Percentiles rank a stretch among this genome's conserved stretches.
These are phyloP conservation scores for Grallaria varia DNA, from an alignment of 2,113 vertebrate genomes.

Conservation along the genomic window DNA sequence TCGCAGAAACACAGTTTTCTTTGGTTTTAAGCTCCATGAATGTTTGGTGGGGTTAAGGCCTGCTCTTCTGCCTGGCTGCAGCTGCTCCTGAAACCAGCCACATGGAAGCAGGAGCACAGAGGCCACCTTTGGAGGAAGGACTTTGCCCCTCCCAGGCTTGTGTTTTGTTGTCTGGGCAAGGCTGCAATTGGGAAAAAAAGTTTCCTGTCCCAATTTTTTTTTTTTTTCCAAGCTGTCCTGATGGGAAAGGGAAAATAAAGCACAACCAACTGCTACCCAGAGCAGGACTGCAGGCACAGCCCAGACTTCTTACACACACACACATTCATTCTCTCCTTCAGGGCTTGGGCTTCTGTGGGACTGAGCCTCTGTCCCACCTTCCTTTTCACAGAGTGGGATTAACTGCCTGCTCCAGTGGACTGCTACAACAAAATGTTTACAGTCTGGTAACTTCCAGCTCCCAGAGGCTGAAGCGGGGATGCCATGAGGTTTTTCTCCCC, in stretches of 20 bases:
- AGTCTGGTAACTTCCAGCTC: conserved; percentile 6
- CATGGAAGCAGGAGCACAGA: not conserved
- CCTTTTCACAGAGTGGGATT: not conserved
- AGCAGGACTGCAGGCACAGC: not conserved
- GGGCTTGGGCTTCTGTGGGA: not conserved
- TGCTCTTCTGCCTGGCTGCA: not conserved
- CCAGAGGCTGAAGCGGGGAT: not conserved
- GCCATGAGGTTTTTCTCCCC: not conserved
- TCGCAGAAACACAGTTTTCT: not conserved
- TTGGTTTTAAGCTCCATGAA: not conserved
- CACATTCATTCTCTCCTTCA: not conserved
- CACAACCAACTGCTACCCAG: not conserved
- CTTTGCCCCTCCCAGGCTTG: not conserved
- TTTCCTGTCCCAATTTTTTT: not conserved
- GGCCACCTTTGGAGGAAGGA: not conserved
- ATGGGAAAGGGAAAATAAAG: not conserved
- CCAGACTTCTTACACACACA: not conserved
- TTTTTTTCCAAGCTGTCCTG: not conserved
- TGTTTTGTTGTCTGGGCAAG: conserved; percentile 2
- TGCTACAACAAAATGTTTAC: conserved; percentile 28
- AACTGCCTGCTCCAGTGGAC: not conserved
- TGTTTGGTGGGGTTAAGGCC: not conserved
- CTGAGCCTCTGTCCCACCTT: not conserved
- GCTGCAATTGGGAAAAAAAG: not conserved
- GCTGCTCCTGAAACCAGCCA: not conserved